These are phyloP conservation scores for Azorinus chamasolen DNA, from an alignment of 2,888 invertebrate genomes.

Conservation along the genomic window DNA sequence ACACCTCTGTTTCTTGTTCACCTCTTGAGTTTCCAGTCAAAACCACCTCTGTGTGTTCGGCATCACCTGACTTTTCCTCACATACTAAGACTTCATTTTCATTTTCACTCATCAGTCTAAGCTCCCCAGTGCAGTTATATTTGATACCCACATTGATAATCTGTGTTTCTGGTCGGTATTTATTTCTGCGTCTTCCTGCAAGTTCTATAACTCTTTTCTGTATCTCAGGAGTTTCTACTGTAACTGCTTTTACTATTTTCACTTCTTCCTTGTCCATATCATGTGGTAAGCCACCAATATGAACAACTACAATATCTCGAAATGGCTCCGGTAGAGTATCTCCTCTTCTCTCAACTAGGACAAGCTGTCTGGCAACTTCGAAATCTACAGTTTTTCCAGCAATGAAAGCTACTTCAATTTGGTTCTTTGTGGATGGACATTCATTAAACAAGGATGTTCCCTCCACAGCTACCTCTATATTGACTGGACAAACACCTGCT, in stretches of 20 bases:
- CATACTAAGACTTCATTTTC: slow-evolving; percentile 41
- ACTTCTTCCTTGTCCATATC: slow-evolving; percentile 20
- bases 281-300: slow-evolving; percentile 47
- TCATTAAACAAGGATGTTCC: slow-evolving; percentile 41
- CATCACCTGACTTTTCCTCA: no score
- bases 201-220: slow-evolving; percentile 35
- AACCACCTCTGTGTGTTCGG: background rate
- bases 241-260: slow-evolving; percentile 24
- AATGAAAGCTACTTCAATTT: slow-evolving; percentile 40
- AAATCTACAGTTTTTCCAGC: slow-evolving; percentile 38
- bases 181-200: slow-evolving; percentile 32
- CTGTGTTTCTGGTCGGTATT: slow-evolving; percentile 38
- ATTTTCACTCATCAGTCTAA: slow-evolving; percentile 19
- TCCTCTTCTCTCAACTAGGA: slow-evolving; percentile 39
- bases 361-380: slow-evolving; percentile 41
- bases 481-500: slow-evolving; percentile 30
- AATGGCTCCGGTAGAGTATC: slow-evolving; percentile 45
- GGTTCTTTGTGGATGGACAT: slow-evolving; percentile 18
- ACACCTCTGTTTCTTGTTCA: background rate
- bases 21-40: no score
- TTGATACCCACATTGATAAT: slow-evolving; percentile 48
- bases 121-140: slow-evolving; percentile 35
- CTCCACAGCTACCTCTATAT: slow-evolving; percentile 29
- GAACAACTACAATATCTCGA: slow-evolving; percentile 39
- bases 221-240: slow-evolving; percentile 14